phyloP scores from a whole-genome alignment of 2,888 invertebrate species.

The Argyresthia goedartella region DNA sequence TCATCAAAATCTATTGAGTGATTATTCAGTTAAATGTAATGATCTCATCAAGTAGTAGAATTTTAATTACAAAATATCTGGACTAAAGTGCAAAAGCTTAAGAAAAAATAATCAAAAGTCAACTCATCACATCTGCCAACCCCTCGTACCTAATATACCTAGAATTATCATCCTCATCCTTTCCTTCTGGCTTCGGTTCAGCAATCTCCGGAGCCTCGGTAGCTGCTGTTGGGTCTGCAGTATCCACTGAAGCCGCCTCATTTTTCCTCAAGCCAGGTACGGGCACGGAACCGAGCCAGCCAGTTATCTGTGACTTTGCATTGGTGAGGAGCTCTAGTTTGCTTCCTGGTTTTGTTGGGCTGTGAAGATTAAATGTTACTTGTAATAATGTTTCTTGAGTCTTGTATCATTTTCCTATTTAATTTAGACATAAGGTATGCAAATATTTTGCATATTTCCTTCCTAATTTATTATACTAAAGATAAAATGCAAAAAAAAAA shows the following conservation, averaged over 20 bases:
- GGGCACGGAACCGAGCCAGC: slow-evolving; percentile 83
- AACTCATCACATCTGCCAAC: slow-evolving; percentile 68
- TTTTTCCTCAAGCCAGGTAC: slow-evolving; percentile 82
- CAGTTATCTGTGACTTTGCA: slow-evolving; percentile 88
- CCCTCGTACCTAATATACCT: slow-evolving; percentile 84
- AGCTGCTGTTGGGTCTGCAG: slow-evolving; percentile 45
- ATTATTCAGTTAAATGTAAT: no score
- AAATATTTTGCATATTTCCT: no score
- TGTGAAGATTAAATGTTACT: slow-evolving; percentile 29
- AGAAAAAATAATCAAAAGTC: slow-evolving; percentile 21
- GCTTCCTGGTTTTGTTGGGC: slow-evolving; percentile 79
- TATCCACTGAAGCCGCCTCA: slow-evolving; percentile 67
- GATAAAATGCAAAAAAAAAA: no score
- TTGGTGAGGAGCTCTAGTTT: slow-evolving; percentile 88
- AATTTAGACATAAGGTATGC: no score
- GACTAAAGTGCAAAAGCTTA: slow-evolving; percentile 14
- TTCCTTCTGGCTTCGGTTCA: slow-evolving; percentile 49
- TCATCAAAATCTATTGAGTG: no score
- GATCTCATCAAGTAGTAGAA: slow-evolving; percentile 10
- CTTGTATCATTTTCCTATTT: no score
- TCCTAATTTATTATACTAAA: no score
- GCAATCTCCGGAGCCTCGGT: slow-evolving; percentile 36
- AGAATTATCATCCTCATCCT: slow-evolving; percentile 91
- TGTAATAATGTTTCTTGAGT: no score
- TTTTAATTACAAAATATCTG: neutral